Conservation (phyloP, 53 echinoderm and acorn worm species). For the Temnopleurus reevesii region DNA sequence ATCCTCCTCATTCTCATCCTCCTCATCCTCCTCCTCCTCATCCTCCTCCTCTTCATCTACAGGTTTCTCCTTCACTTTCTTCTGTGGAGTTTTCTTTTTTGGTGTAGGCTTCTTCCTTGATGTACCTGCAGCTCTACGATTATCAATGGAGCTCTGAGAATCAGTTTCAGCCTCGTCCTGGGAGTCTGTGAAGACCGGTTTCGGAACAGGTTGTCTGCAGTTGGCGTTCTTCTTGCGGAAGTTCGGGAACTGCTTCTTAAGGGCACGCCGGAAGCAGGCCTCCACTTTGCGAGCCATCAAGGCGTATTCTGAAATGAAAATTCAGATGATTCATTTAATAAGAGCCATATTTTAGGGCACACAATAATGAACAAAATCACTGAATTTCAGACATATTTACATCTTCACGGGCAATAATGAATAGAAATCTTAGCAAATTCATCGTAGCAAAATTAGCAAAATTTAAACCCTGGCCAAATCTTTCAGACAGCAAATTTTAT, state of each 20-base stretch:
- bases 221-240: slow-evolving; percentile 55
- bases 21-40: background rate
- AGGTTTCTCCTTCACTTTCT: background rate
- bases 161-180: slow-evolving; percentile 44
- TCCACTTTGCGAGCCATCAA: slow-evolving; percentile 90
- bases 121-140: background rate
- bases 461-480: too few relatives aligned
- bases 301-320: slow-evolving; percentile 76
- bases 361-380: too few relatives aligned
- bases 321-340: too few relatives aligned
- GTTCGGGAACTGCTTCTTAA: slow-evolving; percentile 71
- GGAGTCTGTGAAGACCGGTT: slow-evolving; percentile 40
- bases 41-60: background rate
- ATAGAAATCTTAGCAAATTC: too few relatives aligned
- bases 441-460: too few relatives aligned
- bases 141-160: slow-evolving; percentile 28
- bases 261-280: slow-evolving; percentile 61
- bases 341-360: too few relatives aligned
- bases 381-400: too few relatives aligned
- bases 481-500: too few relatives aligned
- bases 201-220: slow-evolving; percentile 13
- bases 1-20: background rate
- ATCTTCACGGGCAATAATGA: too few relatives aligned
- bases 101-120: background rate
- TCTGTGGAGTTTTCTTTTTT: background rate